A percentile compares a stretch with the other conserved stretches of the same genome.
Evolutionary conservation across 2,888 invertebrate genomes (phyloP).

Genomic region (Fragum sueziense): DNA sequence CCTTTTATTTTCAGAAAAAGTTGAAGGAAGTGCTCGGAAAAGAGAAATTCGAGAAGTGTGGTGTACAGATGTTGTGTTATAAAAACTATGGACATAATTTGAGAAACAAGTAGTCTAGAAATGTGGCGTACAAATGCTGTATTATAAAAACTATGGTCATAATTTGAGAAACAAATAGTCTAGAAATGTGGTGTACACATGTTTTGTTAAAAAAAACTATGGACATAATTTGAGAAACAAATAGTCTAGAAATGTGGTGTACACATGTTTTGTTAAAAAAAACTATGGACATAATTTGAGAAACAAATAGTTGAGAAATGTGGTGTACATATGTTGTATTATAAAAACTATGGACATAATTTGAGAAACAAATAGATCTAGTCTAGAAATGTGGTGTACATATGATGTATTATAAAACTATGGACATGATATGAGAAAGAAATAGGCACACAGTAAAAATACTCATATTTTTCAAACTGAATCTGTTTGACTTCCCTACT

Average conservation of each 20-base stretch:
- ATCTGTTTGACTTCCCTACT: no score
- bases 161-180: neutral
- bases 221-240: neutral
- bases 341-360: slow-evolving; percentile 13
- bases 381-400: no score
- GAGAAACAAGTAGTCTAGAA: neutral
- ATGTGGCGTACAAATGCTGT: slow-evolving; percentile 4
- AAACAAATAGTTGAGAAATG: slow-evolving; percentile 1
- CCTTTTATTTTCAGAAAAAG: slow-evolving; percentile 8
- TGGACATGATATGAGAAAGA: no score
- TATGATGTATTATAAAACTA: no score
- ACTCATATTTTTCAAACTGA: no score
- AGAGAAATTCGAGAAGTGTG: slow-evolving; percentile 5
- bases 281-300: slow-evolving; percentile 6
- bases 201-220: slow-evolving; percentile 7
- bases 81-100: slow-evolving; percentile 12
- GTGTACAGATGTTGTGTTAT: slow-evolving; percentile 6
- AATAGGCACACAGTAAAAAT: no score
- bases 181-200: slow-evolving; percentile 3
- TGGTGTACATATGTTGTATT: slow-evolving; percentile 5
- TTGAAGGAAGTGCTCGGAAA: neutral
- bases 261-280: neutral
- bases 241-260: slow-evolving; percentile 6
- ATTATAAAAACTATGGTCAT: slow-evolving; percentile 11
- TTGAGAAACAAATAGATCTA: neutral